Conservation (phyloP, 2,888 invertebrate species). For the Drosophila paramelanica region DNA sequence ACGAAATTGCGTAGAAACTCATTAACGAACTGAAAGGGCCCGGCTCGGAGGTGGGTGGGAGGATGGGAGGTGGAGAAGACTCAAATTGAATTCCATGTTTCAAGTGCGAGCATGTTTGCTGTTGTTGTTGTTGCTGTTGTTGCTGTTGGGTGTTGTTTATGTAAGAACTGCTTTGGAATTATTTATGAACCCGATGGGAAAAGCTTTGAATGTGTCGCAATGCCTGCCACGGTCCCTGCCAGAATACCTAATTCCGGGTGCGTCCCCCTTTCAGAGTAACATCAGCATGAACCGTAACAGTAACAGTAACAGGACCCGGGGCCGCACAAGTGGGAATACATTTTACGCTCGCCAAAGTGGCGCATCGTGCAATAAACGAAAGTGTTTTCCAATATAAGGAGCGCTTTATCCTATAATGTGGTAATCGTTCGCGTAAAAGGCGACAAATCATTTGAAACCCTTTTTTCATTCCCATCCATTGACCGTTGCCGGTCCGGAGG, state of each 20-base stretch:
- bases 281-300: neutral
- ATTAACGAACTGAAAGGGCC: conserved; percentile 64
- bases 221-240: conserved; percentile 55
- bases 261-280: conserved; percentile 7
- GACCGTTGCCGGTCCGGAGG: conserved; percentile 8
- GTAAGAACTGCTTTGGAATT: conserved; percentile 78
- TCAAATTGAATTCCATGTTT: conserved; percentile 74
- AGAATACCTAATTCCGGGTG: conserved; percentile 58
- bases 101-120: conserved; percentile 38
- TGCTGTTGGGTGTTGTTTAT: conserved; percentile 58
- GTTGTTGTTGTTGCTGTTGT: conserved; percentile 12
- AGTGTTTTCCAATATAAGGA: conserved; percentile 79
- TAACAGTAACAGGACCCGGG: conserved; percentile 14
- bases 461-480: conserved; percentile 33
- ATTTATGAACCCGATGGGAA: conserved; percentile 83
- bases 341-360: conserved; percentile 52
- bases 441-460: conserved; percentile 83
- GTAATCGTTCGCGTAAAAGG: conserved; percentile 84
- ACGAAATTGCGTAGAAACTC: conserved; percentile 78
- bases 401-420: conserved; percentile 82
- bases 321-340: conserved; percentile 72
- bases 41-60: conserved; percentile 6
- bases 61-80: conserved; percentile 10
- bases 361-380: conserved; percentile 74
- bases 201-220: conserved; percentile 83